Evolutionary conservation across 2,797 vertebrate genomes (phyloP), one percentile per base, ranked within the genome.

Genomic region (Cossypha heuglini): DNA sequence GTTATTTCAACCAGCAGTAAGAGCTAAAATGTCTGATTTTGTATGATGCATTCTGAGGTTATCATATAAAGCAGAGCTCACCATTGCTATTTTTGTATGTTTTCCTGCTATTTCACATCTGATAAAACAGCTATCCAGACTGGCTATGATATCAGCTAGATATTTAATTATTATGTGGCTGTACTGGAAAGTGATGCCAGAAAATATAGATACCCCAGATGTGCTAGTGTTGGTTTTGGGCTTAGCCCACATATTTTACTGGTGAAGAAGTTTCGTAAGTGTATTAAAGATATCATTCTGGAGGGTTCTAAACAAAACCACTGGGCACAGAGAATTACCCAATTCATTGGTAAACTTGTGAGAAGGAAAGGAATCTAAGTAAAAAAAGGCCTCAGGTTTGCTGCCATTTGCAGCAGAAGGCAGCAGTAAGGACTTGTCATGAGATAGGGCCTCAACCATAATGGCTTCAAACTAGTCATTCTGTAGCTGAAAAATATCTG

Each of bases 101-200:
- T 97, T 96, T 94, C 83, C 81, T 92, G 93, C 89, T 96, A 87
- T 94, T 86, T 86, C 55, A 57, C 79, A 96, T 96, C 96, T 97
- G 96, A 97, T 97, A 98, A 97, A 96, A 90, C 68, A 96, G 75
- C 88, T 96, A 91, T 92, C 74, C 96, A 95, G 88, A 95, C 90
- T 84, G 88, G 93, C 57, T 93, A 72, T 83, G 71, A 86, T 95
- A 95, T 93, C 81, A 97, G 87, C 69, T 94, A 96, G 76, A 78
- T 89, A 90, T 67, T 91, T 90, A 92, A 94, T 85, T 94, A 83
- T 77, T 86, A 48, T 49, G 61, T 74, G 71, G 43, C 46, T 62
- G 12, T 61, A 55, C 68, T 72, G 74, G 68, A 84, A 96, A 94
- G 16, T 11, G 38, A 42, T 66, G 69, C 20, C 87, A 95, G 69